Evolutionary conservation across 1,140 invertebrate species (phyloP).

Genomic region (Xylocopa sonorina): DNA sequence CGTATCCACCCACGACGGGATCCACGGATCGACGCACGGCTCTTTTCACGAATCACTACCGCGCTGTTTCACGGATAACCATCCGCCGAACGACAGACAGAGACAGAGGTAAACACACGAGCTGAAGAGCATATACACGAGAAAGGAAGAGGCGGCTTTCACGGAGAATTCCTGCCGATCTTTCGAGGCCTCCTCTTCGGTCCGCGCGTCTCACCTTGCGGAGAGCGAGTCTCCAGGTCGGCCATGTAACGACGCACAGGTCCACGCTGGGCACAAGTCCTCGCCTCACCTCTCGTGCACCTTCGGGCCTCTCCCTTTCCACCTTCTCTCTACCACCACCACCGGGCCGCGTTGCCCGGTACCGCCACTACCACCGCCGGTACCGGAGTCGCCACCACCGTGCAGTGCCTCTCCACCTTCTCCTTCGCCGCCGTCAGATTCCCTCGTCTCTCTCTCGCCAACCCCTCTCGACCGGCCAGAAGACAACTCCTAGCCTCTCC

Average conservation of each 20-base stretch:
- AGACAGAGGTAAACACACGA: conserved; percentile 38
- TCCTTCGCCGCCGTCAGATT: conserved; percentile 53
- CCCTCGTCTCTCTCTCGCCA: conserved; percentile 50
- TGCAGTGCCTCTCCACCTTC: conserved; percentile 50
- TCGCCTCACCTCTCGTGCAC: conserved; percentile 62
- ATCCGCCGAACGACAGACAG: background rate
- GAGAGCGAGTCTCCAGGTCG: conserved; percentile 80
- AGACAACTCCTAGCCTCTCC: conserved; percentile 56
- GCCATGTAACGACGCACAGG: conserved; percentile 77
- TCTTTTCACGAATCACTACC: conserved; percentile 37
- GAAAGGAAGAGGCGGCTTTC: conserved; percentile 66
- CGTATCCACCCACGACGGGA: conserved; percentile 18
- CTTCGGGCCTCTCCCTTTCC: conserved; percentile 66
- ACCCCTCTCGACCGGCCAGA: conserved; percentile 37
- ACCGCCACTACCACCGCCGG: conserved; percentile 44
- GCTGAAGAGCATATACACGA: conserved; percentile 48
- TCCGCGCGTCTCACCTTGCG: conserved; percentile 81
- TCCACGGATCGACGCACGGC: background rate
- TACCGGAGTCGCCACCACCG: conserved; percentile 57
- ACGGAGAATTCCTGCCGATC: conserved; percentile 66
- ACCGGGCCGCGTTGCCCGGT: conserved; percentile 12
- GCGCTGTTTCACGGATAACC: conserved; percentile 6
- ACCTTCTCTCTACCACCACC: conserved; percentile 59
- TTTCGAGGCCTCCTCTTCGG: conserved; percentile 69
- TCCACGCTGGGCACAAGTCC: conserved; percentile 76